A percentile compares a stretch with the other conserved stretches of the same genome.
Evolutionary conservation across 2,113 vertebrate species (phyloP).

Genomic region (Callithrix jacchus): DNA sequence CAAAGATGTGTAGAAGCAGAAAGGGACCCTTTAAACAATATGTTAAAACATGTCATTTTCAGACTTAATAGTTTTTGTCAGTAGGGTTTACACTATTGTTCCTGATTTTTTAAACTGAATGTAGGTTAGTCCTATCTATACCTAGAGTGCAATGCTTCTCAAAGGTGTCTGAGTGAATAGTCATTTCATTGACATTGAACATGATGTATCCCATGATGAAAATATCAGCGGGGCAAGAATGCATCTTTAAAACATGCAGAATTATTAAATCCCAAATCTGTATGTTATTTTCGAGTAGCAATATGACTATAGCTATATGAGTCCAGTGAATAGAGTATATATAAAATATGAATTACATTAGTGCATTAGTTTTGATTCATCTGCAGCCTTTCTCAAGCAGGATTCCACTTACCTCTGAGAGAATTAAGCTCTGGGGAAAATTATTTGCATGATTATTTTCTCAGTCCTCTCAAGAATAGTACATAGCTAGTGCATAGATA

Average conservation of each 20-base stretch:
- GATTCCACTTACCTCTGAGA: not conserved
- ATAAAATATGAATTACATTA: not conserved
- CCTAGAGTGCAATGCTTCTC: slow-evolving; percentile 47
- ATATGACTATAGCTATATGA: not conserved
- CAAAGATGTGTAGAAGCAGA: slow-evolving; percentile 63
- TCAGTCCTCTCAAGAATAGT: not conserved
- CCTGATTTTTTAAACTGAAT: slow-evolving; percentile 67
- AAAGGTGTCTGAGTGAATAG: slow-evolving; percentile 67
- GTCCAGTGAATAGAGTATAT: not conserved
- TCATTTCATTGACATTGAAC: slow-evolving; percentile 18
- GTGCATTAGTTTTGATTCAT: not conserved
- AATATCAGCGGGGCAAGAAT: not conserved
- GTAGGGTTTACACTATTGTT: slow-evolving; percentile 62
- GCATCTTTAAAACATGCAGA: not conserved
- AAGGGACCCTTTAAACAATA: slow-evolving; percentile 46
- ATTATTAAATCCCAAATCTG: not conserved
- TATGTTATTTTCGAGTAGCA: not conserved
- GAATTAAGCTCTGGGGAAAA: not conserved
- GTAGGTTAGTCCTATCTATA: slow-evolving; percentile 58
- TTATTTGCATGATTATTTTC: not conserved
- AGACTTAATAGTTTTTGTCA: slow-evolving; percentile 70
- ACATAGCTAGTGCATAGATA: not conserved
- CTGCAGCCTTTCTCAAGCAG: not conserved
- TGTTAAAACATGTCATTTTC: slow-evolving; percentile 62
- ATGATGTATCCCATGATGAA: slow-evolving; percentile 56